phyloP scores from a whole-genome alignment of 1,140 invertebrate genomes.

The Andrena cerasifolii region DNA sequence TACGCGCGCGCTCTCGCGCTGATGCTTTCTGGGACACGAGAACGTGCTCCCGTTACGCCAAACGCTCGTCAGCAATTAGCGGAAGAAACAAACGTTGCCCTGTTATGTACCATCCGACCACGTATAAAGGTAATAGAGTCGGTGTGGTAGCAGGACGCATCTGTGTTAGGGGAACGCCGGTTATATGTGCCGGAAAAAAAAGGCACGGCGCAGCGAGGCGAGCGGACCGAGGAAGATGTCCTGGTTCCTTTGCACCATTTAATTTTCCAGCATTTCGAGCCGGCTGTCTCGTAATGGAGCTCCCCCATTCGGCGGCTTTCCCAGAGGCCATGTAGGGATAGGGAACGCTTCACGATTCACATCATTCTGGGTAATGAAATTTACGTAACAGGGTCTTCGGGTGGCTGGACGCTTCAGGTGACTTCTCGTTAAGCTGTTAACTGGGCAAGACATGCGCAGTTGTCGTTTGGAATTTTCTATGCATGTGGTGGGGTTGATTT shows the following conservation, averaged over 20 bases:
- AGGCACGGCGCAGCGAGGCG: constrained; percentile 4
- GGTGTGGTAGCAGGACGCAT: constrained; percentile 7
- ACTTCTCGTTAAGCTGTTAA: too few species aligned
- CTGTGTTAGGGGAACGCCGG: not conserved
- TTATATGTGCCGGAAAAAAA: constrained; percentile 45
- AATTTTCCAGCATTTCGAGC: not conserved
- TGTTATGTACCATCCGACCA: constrained; percentile 33
- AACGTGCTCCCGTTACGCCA: constrained; percentile 63
- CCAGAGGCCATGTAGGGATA: too few species aligned
- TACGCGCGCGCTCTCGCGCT: not conserved
- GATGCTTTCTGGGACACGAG: constrained; percentile 59
- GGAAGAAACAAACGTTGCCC: constrained; percentile 57
- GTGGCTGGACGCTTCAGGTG: too few species aligned
- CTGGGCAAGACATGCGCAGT: too few species aligned
- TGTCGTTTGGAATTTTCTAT: too few species aligned
- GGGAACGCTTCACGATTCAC: constrained; percentile 32
- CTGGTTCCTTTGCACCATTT: constrained; percentile 40
- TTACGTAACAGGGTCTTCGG: too few species aligned
- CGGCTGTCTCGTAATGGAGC: too few species aligned
- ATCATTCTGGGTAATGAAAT: constrained; percentile 14
- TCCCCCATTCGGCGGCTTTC: too few species aligned
- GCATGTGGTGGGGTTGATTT: too few species aligned
- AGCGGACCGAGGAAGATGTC: constrained; percentile 35
- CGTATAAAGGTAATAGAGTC: constrained; percentile 49
- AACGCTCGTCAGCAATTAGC: constrained; percentile 62